These are phyloP conservation scores for Formica selysi DNA, from an alignment of 1,140 invertebrate genomes.

Conservation along the genomic window DNA sequence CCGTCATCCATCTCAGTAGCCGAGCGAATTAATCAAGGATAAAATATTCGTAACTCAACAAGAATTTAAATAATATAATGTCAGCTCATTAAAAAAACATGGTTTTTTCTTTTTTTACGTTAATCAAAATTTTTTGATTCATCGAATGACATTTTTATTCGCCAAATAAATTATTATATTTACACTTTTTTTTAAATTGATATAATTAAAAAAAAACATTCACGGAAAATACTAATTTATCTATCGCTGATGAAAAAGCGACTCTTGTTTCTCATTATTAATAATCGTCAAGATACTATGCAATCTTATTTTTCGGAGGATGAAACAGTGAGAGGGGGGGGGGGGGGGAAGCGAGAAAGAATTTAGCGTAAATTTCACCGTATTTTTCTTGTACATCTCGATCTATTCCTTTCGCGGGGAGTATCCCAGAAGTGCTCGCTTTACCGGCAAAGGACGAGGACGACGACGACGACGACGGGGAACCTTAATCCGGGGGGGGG, in stretches of 20 bases:
- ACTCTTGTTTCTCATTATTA: neutral
- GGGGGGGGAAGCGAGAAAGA: neutral
- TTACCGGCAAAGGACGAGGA: too few species aligned
- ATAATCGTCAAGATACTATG: neutral
- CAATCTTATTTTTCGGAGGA: neutral
- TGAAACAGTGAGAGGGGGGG: too few species aligned
- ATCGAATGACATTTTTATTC: neutral
- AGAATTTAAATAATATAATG: neutral
- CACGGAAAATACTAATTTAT: neutral
- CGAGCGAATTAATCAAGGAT: conserved; percentile 4
- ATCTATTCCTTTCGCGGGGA: too few species aligned
- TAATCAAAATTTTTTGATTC: neutral
- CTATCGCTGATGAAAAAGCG: neutral
- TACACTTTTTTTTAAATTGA: neutral
- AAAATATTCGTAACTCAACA: neutral
- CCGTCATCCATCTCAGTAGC: neutral
- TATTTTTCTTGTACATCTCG: too few species aligned
- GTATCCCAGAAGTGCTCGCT: too few species aligned
- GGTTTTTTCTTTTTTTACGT: neutral
- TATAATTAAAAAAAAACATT: neutral
- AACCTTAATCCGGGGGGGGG: too few species aligned
- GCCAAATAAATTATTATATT: neutral
- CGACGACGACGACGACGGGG: too few species aligned
- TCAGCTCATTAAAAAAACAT: neutral
- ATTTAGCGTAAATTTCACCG: too few species aligned